phyloP scores from a whole-genome alignment of 2,113 vertebrate species.

The Charina bottae region DNA sequence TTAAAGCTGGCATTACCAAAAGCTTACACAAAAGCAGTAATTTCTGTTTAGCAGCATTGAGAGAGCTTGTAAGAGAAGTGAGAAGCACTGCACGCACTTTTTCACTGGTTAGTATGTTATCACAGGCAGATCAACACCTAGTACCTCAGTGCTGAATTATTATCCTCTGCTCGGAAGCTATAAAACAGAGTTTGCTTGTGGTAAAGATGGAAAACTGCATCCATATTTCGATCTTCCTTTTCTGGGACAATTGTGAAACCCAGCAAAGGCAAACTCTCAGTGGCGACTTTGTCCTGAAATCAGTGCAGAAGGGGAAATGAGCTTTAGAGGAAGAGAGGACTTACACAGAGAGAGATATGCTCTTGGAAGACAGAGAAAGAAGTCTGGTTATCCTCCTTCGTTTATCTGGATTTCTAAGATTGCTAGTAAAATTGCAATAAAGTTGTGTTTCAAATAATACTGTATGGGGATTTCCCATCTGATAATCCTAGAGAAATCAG shows the following conservation, averaged over 20 bases:
- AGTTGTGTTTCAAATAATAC: neutral
- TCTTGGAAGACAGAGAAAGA: neutral
- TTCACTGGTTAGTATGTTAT: conserved; percentile 19
- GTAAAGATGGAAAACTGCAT: conserved; percentile 91
- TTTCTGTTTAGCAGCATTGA: neutral
- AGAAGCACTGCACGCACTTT: neutral
- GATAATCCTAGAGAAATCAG: neutral
- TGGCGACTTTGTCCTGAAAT: conserved; percentile 90
- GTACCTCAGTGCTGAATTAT: conserved; percentile 88
- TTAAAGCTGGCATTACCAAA: conserved; percentile 26
- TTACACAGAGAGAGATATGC: neutral
- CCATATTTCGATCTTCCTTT: conserved; percentile 75
- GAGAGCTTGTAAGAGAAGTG: neutral
- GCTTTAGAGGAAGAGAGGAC: conserved; percentile 25
- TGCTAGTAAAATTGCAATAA: neutral
- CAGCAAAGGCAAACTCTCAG: conserved; percentile 92
- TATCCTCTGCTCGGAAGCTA: conserved; percentile 90
- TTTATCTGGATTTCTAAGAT: neutral
- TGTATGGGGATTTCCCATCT: neutral
- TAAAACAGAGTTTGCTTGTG: conserved; percentile 97
- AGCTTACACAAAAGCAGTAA: conserved; percentile 16
- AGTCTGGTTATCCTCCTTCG: neutral
- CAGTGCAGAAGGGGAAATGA: conserved; percentile 33
- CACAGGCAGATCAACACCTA: neutral
- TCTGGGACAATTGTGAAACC: conserved; percentile 92